Evolutionary conservation across 64 coral and sea anemone species (phyloP).

Genomic region (Porites australiensis): DNA sequence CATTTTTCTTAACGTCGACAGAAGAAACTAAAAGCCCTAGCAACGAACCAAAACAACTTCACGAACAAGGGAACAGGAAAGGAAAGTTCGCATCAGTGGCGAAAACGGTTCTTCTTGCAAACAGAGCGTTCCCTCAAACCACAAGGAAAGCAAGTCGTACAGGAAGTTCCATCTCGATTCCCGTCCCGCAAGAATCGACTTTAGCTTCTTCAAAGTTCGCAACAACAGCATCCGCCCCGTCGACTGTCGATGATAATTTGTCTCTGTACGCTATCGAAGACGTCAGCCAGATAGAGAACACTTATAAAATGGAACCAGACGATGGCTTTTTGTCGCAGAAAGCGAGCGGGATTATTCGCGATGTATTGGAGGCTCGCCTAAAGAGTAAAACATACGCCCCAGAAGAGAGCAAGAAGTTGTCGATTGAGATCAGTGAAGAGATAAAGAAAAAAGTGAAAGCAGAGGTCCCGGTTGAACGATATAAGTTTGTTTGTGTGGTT

Average conservation of each 20-base stretch:
- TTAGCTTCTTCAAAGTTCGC: background rate
- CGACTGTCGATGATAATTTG: background rate
- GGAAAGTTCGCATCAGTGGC: background rate
- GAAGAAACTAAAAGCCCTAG: background rate
- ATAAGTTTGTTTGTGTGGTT: slow-evolving; percentile 68
- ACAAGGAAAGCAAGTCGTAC: background rate
- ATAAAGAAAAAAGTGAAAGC: slow-evolving; percentile 64
- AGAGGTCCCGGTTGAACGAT: slow-evolving; percentile 3
- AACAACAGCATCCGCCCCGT: background rate
- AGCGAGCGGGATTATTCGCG: background rate
- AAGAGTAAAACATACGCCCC: slow-evolving; percentile 38
- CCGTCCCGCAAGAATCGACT: background rate
- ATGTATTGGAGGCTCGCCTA: slow-evolving; percentile 32
- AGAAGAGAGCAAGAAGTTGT: slow-evolving; percentile 41
- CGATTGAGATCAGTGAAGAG: slow-evolving; percentile 48
- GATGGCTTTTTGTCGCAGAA: slow-evolving; percentile 24
- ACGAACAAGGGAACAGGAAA: background rate
- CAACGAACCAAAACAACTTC: background rate
- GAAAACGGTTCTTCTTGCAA: background rate
- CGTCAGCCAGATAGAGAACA: slow-evolving; percentile 12
- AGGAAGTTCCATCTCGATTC: background rate
- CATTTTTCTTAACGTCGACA: background rate
- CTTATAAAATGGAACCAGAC: slow-evolving; percentile 54
- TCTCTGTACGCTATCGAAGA: background rate
- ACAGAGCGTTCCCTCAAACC: background rate